phyloP scores from a whole-genome alignment of 2,888 invertebrate genomes.

The Synanthedon vespiformis region DNA sequence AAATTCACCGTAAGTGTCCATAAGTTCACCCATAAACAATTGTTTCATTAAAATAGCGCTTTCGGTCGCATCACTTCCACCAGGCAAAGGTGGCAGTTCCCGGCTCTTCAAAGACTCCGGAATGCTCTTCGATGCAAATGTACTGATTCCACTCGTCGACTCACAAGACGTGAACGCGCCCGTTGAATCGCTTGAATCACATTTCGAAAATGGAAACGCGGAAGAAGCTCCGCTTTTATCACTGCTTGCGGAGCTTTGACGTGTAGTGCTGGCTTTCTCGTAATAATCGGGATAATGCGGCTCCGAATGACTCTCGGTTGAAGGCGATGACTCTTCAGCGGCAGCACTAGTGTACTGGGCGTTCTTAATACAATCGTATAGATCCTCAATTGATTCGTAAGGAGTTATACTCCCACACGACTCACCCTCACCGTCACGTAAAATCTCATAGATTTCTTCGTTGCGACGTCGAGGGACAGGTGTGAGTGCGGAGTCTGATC shows the following conservation, averaged over 20 bases:
- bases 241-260: constrained; percentile 59
- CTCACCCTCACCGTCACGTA: constrained; percentile 46
- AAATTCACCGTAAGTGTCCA: constrained; percentile 76
- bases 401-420: constrained; percentile 62
- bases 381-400: constrained; percentile 63
- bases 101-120: constrained; percentile 47
- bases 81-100: constrained; percentile 48
- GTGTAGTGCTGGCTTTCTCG: constrained; percentile 48
- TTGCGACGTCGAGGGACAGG: constrained; percentile 43
- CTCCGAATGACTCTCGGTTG: constrained; percentile 54
- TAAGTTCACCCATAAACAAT: constrained; percentile 74
- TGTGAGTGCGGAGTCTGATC: constrained; percentile 59
- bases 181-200: constrained; percentile 59
- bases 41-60: constrained; percentile 63
- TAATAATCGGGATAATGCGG: constrained; percentile 56
- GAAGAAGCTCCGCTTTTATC: constrained; percentile 62
- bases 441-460: constrained; percentile 56
- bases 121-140: constrained; percentile 44
- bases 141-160: constrained; percentile 58
- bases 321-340: constrained; percentile 53
- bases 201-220: constrained; percentile 64
- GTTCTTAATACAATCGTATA: constrained; percentile 64
- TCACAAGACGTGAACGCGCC: constrained; percentile 60
- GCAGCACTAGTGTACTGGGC: constrained; percentile 48
- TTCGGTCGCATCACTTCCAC: constrained; percentile 38